Evolutionary conservation across 2,113 vertebrate genomes (phyloP).

Genomic region (Rhipidura dahli): DNA sequence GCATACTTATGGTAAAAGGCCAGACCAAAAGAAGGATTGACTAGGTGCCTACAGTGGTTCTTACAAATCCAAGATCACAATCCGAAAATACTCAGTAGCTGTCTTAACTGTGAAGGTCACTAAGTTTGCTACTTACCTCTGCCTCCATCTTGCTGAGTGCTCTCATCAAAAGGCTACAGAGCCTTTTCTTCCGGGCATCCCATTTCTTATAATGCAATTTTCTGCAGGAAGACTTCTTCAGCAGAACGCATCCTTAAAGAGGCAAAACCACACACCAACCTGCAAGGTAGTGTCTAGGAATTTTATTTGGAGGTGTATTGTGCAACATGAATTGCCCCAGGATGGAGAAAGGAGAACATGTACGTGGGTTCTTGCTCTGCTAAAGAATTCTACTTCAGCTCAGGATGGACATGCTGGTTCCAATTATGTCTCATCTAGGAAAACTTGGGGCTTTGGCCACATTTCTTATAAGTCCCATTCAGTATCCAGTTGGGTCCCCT

Average conservation of each 20-base stretch:
- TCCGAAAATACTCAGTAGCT: neutral
- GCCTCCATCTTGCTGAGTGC: neutral
- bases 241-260: neutral
- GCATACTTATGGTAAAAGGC: neutral
- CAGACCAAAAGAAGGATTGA: neutral
- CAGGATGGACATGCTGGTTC: neutral
- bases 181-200: neutral
- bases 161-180: neutral
- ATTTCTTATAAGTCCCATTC: neutral
- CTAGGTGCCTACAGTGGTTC: neutral
- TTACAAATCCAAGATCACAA: neutral
- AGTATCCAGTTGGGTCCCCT: neutral
- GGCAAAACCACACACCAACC: neutral
- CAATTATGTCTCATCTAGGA: neutral
- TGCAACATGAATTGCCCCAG: neutral
- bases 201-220: neutral
- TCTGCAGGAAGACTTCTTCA: neutral
- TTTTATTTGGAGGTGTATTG: neutral
- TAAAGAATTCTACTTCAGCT: neutral
- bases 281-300: neutral
- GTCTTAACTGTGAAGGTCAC: neutral
- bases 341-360: neutral
- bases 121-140: neutral
- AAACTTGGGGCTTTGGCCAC: neutral
- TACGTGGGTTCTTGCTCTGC: accelerated